Percentiles rank a stretch among this genome's conserved stretches.
Conservation (phyloP, 2,797 vertebrate species). For the Sphenopsis melanotis region DNA sequence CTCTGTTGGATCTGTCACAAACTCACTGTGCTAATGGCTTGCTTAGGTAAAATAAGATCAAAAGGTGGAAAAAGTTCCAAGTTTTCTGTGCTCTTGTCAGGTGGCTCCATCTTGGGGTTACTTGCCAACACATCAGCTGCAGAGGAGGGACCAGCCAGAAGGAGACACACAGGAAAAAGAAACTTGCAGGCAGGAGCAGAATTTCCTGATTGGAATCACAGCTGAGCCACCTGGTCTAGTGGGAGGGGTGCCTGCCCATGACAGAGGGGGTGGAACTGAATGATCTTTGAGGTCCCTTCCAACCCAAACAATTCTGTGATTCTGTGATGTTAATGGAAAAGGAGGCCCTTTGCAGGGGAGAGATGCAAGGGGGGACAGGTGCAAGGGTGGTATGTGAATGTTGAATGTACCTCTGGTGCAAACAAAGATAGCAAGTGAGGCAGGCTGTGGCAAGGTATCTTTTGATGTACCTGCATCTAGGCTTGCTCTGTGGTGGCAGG, state of each 20-base stretch:
- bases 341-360: neutral
- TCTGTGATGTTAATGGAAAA: neutral
- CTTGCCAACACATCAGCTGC: neutral
- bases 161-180: neutral
- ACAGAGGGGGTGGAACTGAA: neutral
- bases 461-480: neutral
- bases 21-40: neutral
- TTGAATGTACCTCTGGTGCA: neutral
- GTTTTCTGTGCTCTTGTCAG: neutral
- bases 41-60: constrained; percentile 27
- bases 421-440: neutral
- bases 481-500: neutral
- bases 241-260: neutral
- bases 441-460: neutral
- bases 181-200: neutral
- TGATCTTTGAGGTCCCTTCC: neutral
- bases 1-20: neutral
- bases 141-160: neutral
- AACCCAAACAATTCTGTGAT: neutral
- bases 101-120: constrained; percentile 26
- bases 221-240: neutral
- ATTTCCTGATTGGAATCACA: neutral
- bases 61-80: constrained; percentile 1
- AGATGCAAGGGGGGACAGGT: neutral
- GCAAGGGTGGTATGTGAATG: fast-evolving